Evolutionary conservation across 2,888 invertebrate species (phyloP).

Genomic region (Stenurella melanura): DNA sequence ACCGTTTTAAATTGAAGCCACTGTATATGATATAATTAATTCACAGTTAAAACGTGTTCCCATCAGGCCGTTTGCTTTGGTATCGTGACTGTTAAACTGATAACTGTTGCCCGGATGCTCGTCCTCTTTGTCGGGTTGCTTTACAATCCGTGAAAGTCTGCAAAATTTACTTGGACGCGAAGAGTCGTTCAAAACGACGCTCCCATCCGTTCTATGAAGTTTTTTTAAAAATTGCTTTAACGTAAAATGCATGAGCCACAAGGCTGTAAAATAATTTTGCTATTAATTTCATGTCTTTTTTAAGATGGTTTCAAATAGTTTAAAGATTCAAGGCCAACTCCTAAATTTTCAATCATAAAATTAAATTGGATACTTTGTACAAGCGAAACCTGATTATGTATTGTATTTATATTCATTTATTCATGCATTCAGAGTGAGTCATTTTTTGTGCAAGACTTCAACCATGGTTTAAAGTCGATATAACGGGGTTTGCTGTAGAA

Average conservation of each 20-base stretch:
- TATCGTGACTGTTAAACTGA: slow-evolving; percentile 9
- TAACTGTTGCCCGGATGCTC: not conserved
- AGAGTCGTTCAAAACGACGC: slow-evolving; percentile 2
- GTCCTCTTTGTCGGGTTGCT: not conserved
- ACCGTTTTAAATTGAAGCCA: slow-evolving; percentile 27
- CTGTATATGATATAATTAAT: slow-evolving; percentile 20
- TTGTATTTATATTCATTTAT: no score
- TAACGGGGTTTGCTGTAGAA: no score
- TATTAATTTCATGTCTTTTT: not conserved
- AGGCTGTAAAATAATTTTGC: not conserved
- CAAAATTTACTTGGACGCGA: not conserved
- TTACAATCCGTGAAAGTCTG: slow-evolving; percentile 4
- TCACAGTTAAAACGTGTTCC: not conserved
- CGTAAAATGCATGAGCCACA: no score
- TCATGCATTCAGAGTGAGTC: no score
- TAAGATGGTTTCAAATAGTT: not conserved
- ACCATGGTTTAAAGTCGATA: no score
- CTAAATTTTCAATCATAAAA: not conserved
- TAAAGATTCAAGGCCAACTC: not conserved
- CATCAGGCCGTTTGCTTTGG: not conserved
- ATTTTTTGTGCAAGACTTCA: no score
- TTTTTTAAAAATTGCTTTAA: not conserved
- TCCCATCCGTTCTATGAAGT: not conserved
- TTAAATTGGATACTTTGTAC: not conserved
- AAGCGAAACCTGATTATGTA: no score